Evolutionary conservation across 53 echinoderm and acorn worm genomes (phyloP), one percentile per base, ranked within the genome.

Genomic region (Apostichopus leukothele): DNA sequence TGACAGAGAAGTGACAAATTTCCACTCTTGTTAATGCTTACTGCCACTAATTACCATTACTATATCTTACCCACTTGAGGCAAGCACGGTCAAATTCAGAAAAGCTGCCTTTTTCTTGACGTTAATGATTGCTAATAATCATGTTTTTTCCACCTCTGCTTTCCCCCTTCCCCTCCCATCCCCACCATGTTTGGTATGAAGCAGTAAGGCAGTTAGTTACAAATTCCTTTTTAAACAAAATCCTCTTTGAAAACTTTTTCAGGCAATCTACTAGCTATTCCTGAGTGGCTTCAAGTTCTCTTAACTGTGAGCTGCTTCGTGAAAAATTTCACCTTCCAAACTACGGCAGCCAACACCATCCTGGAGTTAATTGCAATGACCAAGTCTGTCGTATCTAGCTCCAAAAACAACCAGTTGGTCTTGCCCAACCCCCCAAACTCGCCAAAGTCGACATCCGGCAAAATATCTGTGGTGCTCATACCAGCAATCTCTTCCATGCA

Each of bases 381-480:
- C 79, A 96, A 93, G 78, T 98, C 99, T 5, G 99, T 99, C 52
- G 91, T 84, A 50, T 81, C 90, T 6, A 91, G 92, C 86, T 91
- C 93, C 9, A 90, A 88, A 14, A 87, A 52, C 55, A 90, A 89
- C 74, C 91, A 90, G 80, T 93, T 99, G 87, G 94, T 99, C 18
- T 90, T 94, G 60, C 95, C 99, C 57, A 97, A 95, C 88, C 99
- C 99, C 13, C 99, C 98, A n/a, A 96, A 94, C 79, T 94, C 93
- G 8, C 99, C 99, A 12, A 91, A 93, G 74, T 86, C 92, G 1
- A 89, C 92, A 27, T 92, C 94, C 0, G 99, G 93, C 0, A 96
- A 93, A 13, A 94, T 96, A 66, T 94, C 99, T 5, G 99, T 99
- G 16, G 99, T 99, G 0, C 92, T 99, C 57, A 91, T 99, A 19